These are phyloP conservation scores for Drosophila parabipectinata DNA, from an alignment of 1,140 invertebrate genomes.

Conservation along the genomic window DNA sequence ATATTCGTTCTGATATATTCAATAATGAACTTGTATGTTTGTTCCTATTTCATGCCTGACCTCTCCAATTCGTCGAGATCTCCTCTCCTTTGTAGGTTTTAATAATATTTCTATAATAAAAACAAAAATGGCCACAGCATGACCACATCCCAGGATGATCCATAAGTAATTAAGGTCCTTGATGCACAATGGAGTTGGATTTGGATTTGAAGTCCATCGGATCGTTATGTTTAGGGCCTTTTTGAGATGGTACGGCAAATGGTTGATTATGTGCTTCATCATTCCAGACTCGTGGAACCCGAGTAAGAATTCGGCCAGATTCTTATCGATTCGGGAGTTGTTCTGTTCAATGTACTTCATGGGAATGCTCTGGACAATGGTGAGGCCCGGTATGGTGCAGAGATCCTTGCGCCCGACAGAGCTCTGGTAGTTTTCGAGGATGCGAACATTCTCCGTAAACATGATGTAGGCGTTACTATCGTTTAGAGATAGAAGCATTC, in stretches of 20 bases:
- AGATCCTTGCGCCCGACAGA: neutral
- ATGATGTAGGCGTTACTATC: constrained; percentile 1
- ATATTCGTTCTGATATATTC: too few relatives aligned
- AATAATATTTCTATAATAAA: neutral
- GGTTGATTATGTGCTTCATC: neutral
- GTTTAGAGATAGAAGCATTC: constrained; percentile 3
- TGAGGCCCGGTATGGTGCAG: neutral
- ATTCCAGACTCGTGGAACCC: constrained; percentile 5
- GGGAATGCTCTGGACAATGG: neutral
- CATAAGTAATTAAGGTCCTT: constrained; percentile 18
- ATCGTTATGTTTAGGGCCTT: neutral
- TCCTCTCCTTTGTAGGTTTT: neutral
- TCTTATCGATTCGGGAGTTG: constrained; percentile 15
- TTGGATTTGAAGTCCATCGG: neutral
- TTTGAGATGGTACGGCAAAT: neutral
- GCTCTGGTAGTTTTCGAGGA: neutral
- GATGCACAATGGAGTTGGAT: neutral
- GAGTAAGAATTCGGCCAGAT: neutral
- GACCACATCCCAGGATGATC: neutral
- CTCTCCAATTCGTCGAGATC: neutral
- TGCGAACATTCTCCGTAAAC: neutral
- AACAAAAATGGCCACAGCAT: neutral
- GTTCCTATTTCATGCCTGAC: too few relatives aligned
- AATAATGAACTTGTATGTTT: too few relatives aligned
- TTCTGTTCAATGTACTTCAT: neutral